Evolutionary conservation across 2,113 vertebrate species (phyloP).

Genomic region (Silurus asotus): DNA sequence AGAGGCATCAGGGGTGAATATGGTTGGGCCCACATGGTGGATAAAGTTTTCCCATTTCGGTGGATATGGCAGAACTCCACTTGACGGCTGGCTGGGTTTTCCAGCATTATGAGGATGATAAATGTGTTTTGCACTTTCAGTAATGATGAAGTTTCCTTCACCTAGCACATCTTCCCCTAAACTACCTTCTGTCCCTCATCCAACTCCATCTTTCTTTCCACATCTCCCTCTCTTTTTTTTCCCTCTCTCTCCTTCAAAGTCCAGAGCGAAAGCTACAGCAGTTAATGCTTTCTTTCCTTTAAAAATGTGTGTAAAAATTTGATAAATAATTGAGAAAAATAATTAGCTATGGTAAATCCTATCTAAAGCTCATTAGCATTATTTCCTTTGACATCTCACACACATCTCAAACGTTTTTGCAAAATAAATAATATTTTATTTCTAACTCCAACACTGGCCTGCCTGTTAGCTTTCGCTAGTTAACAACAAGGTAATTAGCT

Average conservation of each 20-base stretch:
- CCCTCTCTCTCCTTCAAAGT: background rate
- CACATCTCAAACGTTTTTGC: background rate
- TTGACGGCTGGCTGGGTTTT: conserved; percentile 24
- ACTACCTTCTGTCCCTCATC: conserved; percentile 8
- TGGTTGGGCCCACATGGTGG: conserved; percentile 30
- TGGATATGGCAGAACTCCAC: conserved; percentile 40
- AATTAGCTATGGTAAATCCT: conserved; percentile 10
- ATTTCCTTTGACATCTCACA: no score
- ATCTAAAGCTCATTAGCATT: background rate
- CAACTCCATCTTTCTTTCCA: conserved; percentile 7
- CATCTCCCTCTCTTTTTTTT: background rate
- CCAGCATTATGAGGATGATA: conserved; percentile 50
- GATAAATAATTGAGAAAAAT: conserved; percentile 4
- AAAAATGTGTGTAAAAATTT: background rate
- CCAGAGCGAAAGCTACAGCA: conserved; percentile 2
- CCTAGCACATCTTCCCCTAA: conserved; percentile 44
- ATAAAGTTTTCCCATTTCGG: conserved; percentile 48
- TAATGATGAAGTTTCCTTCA: conserved; percentile 53
- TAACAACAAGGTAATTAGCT: background rate
- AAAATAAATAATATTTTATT: background rate
- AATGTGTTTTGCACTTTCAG: conserved; percentile 59
- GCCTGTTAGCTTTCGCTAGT: background rate
- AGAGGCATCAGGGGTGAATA: conserved; percentile 31
- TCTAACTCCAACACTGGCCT: background rate
- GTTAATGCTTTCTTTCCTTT: conserved; percentile 8